Evolutionary conservation across 2,888 invertebrate genomes (phyloP).

Genomic region (Notodonta dromedarius): DNA sequence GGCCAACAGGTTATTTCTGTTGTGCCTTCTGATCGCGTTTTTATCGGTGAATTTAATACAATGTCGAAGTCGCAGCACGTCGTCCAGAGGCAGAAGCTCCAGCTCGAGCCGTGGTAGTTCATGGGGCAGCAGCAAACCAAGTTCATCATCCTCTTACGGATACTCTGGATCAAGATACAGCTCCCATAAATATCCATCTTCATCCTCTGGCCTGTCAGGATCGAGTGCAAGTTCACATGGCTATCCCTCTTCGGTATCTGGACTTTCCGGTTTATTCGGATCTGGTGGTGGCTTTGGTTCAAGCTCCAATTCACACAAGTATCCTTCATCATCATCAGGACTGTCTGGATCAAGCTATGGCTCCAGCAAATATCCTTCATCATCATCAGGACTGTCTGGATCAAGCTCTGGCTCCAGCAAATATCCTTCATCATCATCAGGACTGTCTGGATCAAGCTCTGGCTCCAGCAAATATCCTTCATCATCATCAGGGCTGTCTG

Average conservation of each 20-base stretch:
- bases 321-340: slow-evolving; percentile 17
- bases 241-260: too few relatives aligned
- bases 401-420: slow-evolving; percentile 18
- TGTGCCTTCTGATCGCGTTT: slow-evolving; percentile 61
- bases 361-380: slow-evolving; percentile 21
- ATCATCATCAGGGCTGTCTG: slow-evolving; percentile 17
- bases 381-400: slow-evolving; percentile 18
- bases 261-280: too few relatives aligned
- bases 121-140: slow-evolving; percentile 24
- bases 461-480: slow-evolving; percentile 23
- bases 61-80: slow-evolving; percentile 38
- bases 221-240: slow-evolving; percentile 10
- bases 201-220: slow-evolving; percentile 19
- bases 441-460: slow-evolving; percentile 28
- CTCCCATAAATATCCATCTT: slow-evolving; percentile 23
- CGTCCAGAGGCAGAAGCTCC: slow-evolving; percentile 34
- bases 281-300: slow-evolving; percentile 11
- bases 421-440: slow-evolving; percentile 22
- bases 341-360: slow-evolving; percentile 30
- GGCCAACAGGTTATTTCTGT: slow-evolving; percentile 63
- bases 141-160: slow-evolving; percentile 17
- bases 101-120: slow-evolving; percentile 31
- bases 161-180: slow-evolving; percentile 30
- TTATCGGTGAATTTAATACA: slow-evolving; percentile 49
- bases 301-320: slow-evolving; percentile 23